Conservation (phyloP, 2,113 vertebrate species). For the Pteronura brasiliensis region DNA sequence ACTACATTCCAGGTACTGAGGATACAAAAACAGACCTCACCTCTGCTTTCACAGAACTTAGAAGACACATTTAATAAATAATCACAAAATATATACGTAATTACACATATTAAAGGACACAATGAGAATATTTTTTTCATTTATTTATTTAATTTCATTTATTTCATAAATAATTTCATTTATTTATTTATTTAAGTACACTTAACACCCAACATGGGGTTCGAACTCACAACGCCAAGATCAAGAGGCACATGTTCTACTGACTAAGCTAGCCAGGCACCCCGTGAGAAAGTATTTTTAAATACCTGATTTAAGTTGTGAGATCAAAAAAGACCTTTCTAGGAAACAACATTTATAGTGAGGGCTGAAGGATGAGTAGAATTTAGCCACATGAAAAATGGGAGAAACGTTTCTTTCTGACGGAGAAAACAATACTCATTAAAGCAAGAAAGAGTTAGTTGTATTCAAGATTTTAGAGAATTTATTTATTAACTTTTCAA, state of each 20-base stretch:
- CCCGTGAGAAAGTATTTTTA: not conserved
- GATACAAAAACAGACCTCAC: not conserved
- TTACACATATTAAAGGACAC: not conserved
- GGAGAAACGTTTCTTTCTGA: not conserved
- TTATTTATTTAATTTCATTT: too few relatives aligned
- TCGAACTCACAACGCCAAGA: not conserved
- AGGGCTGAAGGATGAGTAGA: not conserved
- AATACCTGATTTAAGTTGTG: not conserved
- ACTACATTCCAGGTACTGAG: not conserved
- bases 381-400: not conserved
- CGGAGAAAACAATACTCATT: not conserved
- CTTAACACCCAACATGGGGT: not conserved
- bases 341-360: not conserved
- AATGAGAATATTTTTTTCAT: not conserved
- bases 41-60: not conserved
- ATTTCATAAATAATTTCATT: not conserved
- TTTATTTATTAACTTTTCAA: constrained; percentile 9
- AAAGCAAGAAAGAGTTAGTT: not conserved
- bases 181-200: not conserved
- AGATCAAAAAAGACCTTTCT: not conserved
- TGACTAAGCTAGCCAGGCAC: not conserved
- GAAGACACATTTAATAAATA: not conserved
- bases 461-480: not conserved
- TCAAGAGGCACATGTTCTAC: not conserved
- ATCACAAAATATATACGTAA: not conserved